phyloP scores from a whole-genome alignment of 2,113 vertebrate species.

The Romanogobio albipinnatus region DNA sequence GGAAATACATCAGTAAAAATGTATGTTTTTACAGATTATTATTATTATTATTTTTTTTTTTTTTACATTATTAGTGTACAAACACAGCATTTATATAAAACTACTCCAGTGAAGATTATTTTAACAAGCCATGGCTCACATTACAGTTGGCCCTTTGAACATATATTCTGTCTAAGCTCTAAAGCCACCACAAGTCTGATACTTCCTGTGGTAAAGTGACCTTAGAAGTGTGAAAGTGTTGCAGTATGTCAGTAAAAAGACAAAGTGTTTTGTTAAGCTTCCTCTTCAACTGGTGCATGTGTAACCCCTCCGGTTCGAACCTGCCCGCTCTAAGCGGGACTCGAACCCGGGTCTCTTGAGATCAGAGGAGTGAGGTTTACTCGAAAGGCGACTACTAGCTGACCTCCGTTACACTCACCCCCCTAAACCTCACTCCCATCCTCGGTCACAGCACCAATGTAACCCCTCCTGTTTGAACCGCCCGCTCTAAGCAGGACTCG shows the following conservation, averaged over 20 bases:
- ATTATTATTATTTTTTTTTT: too few relatives aligned
- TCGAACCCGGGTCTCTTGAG: too few relatives aligned
- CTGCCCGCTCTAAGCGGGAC: too few relatives aligned
- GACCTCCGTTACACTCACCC: too few relatives aligned
- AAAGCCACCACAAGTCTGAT: not conserved
- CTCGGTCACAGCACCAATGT: too few relatives aligned
- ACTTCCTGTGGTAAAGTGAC: not conserved
- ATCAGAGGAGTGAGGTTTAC: too few relatives aligned
- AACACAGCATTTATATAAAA: not conserved
- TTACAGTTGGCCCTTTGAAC: not conserved
- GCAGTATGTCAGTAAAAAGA: not conserved
- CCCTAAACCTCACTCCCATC: too few relatives aligned
- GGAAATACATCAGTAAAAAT: too few relatives aligned
- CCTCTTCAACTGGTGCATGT: not conserved
- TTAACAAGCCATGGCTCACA: not conserved
- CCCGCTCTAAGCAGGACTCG: too few relatives aligned
- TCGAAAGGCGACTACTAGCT: too few relatives aligned
- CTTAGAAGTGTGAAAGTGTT: not conserved
- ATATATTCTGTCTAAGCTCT: not conserved
- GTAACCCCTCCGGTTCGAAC: too few relatives aligned
- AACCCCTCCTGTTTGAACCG: too few relatives aligned
- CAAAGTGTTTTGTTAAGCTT: not conserved
- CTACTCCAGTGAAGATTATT: not conserved
- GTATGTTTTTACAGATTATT: not conserved
- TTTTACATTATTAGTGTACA: not conserved